Evolutionary conservation across 2,888 invertebrate genomes (phyloP).

Genomic region (Callyntrura sp.): DNA sequence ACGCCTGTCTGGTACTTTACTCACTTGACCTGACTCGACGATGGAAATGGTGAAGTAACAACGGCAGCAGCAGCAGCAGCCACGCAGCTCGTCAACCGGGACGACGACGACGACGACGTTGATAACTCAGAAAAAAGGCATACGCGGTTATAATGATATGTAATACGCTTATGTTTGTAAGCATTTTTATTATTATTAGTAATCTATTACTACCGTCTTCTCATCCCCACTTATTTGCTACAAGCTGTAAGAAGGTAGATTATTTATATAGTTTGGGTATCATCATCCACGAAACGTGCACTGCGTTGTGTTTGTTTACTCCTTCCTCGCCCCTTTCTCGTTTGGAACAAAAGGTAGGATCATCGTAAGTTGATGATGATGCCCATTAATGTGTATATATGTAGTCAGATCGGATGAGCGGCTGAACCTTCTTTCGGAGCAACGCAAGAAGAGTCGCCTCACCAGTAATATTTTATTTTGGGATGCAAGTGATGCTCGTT

Average conservation of each 20-base stretch:
- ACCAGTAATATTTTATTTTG: conserved; percentile 73
- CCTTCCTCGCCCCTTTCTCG: conserved; percentile 18
- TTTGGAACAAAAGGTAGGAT: not conserved
- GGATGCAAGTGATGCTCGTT: conserved; percentile 75
- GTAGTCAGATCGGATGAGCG: not conserved
- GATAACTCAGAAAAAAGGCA: conserved; percentile 22
- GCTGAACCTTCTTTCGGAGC: conserved; percentile 34
- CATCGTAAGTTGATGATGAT: not conserved
- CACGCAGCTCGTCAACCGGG: not conserved
- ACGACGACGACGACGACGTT: conserved; percentile 38
- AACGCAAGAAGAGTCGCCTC: conserved; percentile 76
- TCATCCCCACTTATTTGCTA: conserved; percentile 25
- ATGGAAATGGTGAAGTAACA: conserved; percentile 55
- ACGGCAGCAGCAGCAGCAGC: conserved; percentile 59
- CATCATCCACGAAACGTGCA: too few relatives aligned
- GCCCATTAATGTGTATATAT: too few relatives aligned
- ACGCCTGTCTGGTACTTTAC: conserved; percentile 74
- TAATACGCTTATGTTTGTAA: conserved; percentile 73
- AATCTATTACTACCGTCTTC: conserved; percentile 60
- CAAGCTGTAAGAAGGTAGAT: too few relatives aligned
- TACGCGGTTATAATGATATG: conserved; percentile 73
- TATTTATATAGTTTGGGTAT: not conserved
- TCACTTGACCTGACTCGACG: conserved; percentile 56
- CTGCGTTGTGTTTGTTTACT: conserved; percentile 31
- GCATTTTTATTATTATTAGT: conserved; percentile 72